Evolutionary conservation across 2,113 vertebrate genomes (phyloP).

Genomic region (Sigmodon hispidus): DNA sequence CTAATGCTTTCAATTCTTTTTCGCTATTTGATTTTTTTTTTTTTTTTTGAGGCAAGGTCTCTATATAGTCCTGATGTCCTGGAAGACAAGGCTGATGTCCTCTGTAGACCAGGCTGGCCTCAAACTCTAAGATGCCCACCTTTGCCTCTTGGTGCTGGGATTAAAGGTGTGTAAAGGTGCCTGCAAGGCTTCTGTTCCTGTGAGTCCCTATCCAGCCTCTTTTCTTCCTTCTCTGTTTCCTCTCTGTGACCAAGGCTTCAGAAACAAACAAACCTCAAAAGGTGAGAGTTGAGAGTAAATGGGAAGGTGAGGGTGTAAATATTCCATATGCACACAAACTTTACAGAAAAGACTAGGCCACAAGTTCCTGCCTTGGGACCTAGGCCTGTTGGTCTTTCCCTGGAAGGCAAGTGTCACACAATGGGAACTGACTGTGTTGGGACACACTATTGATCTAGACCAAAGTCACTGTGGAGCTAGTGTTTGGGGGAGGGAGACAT

Average conservation of each 20-base stretch:
- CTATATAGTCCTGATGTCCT: not conserved
- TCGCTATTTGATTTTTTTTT: not conserved
- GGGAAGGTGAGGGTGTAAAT: not conserved
- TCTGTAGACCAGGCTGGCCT: not conserved
- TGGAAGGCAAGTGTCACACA: not conserved
- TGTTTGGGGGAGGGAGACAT: not conserved
- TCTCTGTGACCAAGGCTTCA: not conserved
- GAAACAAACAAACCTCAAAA: not conserved
- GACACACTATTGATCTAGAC: conserved; percentile 62
- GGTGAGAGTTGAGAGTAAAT: not conserved
- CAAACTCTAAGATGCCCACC: not conserved
- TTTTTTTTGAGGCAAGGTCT: not conserved
- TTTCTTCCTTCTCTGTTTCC: not conserved
- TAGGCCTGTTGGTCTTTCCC: not conserved
- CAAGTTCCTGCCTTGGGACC: not conserved
- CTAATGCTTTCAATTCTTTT: not conserved
- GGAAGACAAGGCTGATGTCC: too few relatives aligned
- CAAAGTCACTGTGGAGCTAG: conserved; percentile 65
- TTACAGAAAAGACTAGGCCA: not conserved
- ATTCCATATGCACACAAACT: too few relatives aligned
- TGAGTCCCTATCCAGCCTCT: not conserved
- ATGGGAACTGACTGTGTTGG: conserved; percentile 32
- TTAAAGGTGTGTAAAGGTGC: not conserved
- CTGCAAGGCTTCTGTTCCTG: not conserved
- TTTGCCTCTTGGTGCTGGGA: not conserved